Evolutionary conservation across 2,797 vertebrate species (phyloP).

Genomic region (Galago senegalensis): DNA sequence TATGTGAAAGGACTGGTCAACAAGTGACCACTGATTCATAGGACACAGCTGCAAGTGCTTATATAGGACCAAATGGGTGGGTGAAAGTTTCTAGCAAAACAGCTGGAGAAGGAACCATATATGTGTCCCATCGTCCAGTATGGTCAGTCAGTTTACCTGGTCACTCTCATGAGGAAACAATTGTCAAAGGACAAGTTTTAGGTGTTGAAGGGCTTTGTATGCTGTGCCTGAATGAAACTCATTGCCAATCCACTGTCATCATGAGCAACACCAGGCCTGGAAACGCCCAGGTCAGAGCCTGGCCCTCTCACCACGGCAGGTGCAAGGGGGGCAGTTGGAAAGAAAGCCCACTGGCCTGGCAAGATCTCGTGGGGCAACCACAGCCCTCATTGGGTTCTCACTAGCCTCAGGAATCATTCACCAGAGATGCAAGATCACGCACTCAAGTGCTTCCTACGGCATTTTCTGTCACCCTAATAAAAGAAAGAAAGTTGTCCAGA

Average conservation of each 20-base stretch:
- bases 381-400: accelerated
- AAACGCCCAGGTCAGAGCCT: not conserved
- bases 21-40: accelerated
- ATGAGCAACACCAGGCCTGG: not conserved
- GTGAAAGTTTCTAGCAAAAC: not conserved
- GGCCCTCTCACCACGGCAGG: not conserved
- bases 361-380: not conserved
- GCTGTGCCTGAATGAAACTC: not conserved
- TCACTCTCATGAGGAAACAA: too few species aligned
- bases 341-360: too few species aligned
- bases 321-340: not conserved
- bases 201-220: not conserved
- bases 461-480: not conserved
- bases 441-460: too few species aligned
- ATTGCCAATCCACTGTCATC: not conserved
- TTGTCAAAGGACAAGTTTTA: not conserved
- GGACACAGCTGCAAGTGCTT: not conserved
- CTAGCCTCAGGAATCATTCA: not conserved
- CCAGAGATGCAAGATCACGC: not conserved
- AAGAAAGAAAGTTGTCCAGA: not conserved
- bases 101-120: not conserved
- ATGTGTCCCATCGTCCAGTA: not conserved
- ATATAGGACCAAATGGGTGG: not conserved
- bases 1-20: not conserved
- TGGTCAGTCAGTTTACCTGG: not conserved